Evolutionary conservation across 2,797 vertebrate genomes (phyloP), one percentile per base, ranked within the genome.

Genomic region (Artibeus jamaicensis): DNA sequence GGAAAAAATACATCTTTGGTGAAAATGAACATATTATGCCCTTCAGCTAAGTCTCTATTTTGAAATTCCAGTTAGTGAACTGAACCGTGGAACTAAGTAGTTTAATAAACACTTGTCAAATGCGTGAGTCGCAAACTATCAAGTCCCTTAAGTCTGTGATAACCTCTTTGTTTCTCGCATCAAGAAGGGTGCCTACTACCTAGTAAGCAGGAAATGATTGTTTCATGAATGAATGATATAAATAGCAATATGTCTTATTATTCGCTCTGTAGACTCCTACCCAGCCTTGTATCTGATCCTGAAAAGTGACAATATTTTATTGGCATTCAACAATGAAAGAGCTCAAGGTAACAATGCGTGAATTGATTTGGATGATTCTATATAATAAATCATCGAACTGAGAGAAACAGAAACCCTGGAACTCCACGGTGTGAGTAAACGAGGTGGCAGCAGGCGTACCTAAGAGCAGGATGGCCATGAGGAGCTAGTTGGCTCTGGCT

Each of bases 11-110:
- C 55, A 34, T 50, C 12, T 86, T 39, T 93, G 39, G 42, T 86
- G 44, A 95, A 97, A 97, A 5, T 0, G 62, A 68, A 16, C 19
- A 32, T 39, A 32, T 9, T 84, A 34, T n/a, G 22, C 4, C 34
- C 12, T 85, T 83, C 32, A 22, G 8, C 46, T 3, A 5, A 86
- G 12, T 84, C n/a, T 19, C 85, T 3, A 29, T 87, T 97, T 96
- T 92, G 24, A 93, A 94, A 89, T 73, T 50, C 34, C 29, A 44
- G 4, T 48, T 81, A 81, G 26, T 92, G 86, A 97, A 90, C 39
- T 91, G 21, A 96, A 94, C 87, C 15, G 1, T 34, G 53, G 48
- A 74, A 90, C 44, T 74, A 48, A 83, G 46, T 44, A 79, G 3
- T 55, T 86, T 53, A 81, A 79, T 50, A 92, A 73, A 83, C 83